Evolutionary conservation across 1,140 invertebrate genomes (phyloP).

Genomic region (Drosophila repleta): DNA sequence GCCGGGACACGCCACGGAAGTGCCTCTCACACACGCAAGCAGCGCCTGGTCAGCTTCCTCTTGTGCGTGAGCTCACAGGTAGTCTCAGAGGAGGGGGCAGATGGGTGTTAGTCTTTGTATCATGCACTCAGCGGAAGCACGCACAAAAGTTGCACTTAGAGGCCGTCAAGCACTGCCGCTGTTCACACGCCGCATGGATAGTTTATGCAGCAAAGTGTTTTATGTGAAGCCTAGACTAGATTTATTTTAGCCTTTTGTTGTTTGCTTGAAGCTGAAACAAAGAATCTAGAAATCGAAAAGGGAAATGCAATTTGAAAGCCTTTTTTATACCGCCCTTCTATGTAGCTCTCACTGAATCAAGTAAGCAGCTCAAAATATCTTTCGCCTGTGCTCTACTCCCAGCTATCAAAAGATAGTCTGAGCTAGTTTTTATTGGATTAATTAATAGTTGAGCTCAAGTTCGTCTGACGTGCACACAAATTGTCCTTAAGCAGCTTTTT

Average conservation of each 20-base stretch:
- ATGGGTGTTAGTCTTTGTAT: conserved; percentile 10
- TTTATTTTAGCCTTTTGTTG: too few species aligned
- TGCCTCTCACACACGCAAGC: conserved; percentile 45
- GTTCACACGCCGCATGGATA: conserved; percentile 5
- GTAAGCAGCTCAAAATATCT: too few species aligned
- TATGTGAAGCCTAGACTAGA: background rate
- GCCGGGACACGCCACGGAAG: conserved; percentile 63
- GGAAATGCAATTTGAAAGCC: too few species aligned
- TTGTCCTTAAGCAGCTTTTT: conserved; percentile 31
- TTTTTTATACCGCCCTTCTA: too few species aligned
- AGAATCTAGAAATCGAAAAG: too few species aligned
- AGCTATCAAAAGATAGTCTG: too few species aligned
- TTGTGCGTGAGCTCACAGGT: conserved; percentile 1
- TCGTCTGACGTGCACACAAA: conserved; percentile 25
- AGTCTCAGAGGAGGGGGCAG: background rate
- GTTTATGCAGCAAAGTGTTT: conserved; percentile 3
- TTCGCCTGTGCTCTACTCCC: too few species aligned
- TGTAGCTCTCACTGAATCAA: too few species aligned
- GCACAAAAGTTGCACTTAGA: conserved; percentile 61
- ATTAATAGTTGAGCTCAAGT: conserved; percentile 44
- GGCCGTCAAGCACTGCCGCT: conserved; percentile 22
- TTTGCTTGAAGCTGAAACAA: too few species aligned
- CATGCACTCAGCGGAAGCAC: conserved; percentile 53
- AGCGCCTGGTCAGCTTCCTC: conserved; percentile 67
- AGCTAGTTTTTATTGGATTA: conserved; percentile 37